phyloP scores from a whole-genome alignment of 2,888 invertebrate species.

The Patella depressa region DNA sequence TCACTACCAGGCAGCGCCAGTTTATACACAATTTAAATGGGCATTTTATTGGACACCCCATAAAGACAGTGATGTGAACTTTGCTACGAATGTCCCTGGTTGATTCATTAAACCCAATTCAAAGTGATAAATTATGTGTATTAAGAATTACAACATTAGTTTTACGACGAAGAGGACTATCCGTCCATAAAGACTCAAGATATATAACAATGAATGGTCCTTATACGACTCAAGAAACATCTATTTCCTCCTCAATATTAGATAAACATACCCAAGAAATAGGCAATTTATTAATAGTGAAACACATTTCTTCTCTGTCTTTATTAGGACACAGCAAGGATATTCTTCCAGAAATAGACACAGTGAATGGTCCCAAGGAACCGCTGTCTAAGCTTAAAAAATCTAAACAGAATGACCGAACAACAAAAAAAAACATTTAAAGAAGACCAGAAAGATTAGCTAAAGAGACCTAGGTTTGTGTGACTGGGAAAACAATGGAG shows the following conservation, averaged over 20 bases:
- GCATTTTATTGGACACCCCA: constrained; percentile 29
- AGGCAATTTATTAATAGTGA: constrained; percentile 26
- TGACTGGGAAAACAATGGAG: constrained; percentile 13
- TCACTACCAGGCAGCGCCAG: constrained; percentile 27
- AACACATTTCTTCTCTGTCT: constrained; percentile 6
- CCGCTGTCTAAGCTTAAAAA: too few species aligned
- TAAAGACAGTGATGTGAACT: constrained; percentile 29
- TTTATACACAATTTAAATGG: constrained; percentile 30
- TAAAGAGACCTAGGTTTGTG: constrained; percentile 19
- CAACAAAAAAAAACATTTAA: constrained; percentile 18
- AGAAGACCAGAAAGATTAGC: constrained; percentile 22
- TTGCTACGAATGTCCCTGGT: constrained; percentile 31
- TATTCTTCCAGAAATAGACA: too few species aligned
- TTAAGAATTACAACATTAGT: constrained; percentile 22
- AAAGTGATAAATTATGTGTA: constrained; percentile 27
- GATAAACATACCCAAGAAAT: constrained; percentile 21
- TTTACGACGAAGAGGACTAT: constrained; percentile 22
- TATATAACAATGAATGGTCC: constrained; percentile 21
- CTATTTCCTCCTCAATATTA: constrained; percentile 10
- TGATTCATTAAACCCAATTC: constrained; percentile 24
- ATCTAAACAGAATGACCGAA: constrained; percentile 13
- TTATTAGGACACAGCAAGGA: neutral
- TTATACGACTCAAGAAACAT: constrained; percentile 16
- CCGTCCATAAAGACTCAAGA: neutral
- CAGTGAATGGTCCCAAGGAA: too few species aligned